Conservation (phyloP, 2,888 invertebrate genomes). For the Eudemis profundana region DNA sequence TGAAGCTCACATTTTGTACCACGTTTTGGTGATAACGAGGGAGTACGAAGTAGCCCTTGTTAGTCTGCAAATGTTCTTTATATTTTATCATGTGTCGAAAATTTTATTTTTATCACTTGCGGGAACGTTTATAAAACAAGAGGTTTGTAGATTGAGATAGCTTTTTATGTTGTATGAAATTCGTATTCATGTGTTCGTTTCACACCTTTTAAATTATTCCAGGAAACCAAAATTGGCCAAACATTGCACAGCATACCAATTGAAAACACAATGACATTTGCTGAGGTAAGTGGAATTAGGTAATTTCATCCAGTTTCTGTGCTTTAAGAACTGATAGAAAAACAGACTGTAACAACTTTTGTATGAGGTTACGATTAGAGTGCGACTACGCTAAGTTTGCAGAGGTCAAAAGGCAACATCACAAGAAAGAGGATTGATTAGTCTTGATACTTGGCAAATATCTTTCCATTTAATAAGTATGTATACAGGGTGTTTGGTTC, state of each 20-base stretch:
- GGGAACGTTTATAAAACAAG: not conserved
- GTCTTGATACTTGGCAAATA: too few species aligned
- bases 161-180: not conserved
- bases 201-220: not conserved
- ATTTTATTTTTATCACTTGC: not conserved
- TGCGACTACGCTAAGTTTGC: too few species aligned
- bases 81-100: not conserved
- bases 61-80: not conserved
- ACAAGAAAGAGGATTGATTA: too few species aligned
- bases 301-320: too few species aligned
- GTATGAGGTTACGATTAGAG: too few species aligned
- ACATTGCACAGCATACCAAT: not conserved
- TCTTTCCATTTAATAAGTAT: too few species aligned
- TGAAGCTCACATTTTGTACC: not conserved
- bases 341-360: too few species aligned
- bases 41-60: not conserved
- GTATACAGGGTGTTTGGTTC: too few species aligned
- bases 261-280: not conserved
- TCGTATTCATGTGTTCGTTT: too few species aligned
- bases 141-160: not conserved
- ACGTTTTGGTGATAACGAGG: not conserved
- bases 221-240: constrained; percentile 2
- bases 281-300: not conserved
- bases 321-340: too few species aligned
- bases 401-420: too few species aligned